Percentiles rank a stretch among this genome's conserved stretches.
phyloP scores from a whole-genome alignment of 2,113 vertebrate species.

The Acrocephalus arundinaceus region DNA sequence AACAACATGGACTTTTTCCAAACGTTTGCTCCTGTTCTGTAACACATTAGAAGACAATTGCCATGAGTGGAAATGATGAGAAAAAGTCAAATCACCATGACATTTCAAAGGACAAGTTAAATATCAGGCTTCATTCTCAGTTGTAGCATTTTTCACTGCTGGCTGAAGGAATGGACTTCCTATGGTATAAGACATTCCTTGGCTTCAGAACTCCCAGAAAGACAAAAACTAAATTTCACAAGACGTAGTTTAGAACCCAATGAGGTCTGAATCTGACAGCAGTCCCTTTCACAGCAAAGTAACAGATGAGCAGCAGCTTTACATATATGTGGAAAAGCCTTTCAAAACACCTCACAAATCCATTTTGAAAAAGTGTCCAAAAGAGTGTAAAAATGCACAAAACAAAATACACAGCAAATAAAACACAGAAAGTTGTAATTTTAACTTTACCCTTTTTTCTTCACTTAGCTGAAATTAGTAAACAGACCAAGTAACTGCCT shows the following conservation, averaged over 20 bases:
- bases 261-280: neutral
- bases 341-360: neutral
- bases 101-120: neutral
- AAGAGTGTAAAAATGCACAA: neutral
- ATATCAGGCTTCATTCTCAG: neutral
- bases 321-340: accelerated
- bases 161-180: neutral
- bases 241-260: neutral
- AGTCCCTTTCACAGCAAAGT: neutral
- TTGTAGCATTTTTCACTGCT: neutral
- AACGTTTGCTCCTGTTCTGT: conserved; percentile 76
- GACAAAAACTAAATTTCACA: neutral
- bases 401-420: neutral
- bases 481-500: neutral
- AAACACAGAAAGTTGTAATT: neutral
- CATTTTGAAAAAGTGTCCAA: neutral
- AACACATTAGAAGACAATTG: conserved; percentile 60
- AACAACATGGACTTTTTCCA: conserved; percentile 83
- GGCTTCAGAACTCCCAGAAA: neutral
- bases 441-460: neutral
- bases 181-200: neutral
- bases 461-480: neutral
- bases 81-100: neutral
- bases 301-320: neutral
- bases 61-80: neutral